Conservation (phyloP, 1,140 invertebrate species). For the Glossosoma conforme region DNA sequence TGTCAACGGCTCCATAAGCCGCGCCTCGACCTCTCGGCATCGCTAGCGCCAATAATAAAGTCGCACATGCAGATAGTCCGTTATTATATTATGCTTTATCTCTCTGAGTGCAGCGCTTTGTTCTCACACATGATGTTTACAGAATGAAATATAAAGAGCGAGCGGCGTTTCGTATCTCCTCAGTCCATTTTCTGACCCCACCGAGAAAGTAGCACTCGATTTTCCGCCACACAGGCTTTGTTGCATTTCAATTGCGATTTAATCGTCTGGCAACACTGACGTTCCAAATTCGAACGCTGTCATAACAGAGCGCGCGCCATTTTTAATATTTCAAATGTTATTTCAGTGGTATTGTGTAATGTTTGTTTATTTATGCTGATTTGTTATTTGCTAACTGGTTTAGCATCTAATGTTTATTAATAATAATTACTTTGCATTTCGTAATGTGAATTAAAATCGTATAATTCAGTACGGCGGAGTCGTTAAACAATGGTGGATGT, state of each 20-base stretch:
- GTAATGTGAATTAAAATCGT: too few relatives aligned
- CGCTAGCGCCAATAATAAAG: slow-evolving; percentile 2
- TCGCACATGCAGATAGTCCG: slow-evolving; percentile 17
- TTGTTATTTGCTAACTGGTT: too few relatives aligned
- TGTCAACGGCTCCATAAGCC: slow-evolving; percentile 5
- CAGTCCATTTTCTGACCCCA: slow-evolving; percentile 10
- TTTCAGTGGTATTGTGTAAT: neutral
- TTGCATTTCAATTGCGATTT: neutral
- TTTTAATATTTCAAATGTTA: neutral
- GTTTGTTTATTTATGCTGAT: neutral
- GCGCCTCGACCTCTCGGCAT: neutral
- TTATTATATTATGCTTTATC: slow-evolving; percentile 20
- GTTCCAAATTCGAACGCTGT: neutral
- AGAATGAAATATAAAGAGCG: slow-evolving; percentile 10
- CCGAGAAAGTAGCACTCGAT: neutral
- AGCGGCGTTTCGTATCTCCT: slow-evolving; percentile 2
- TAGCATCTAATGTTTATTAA: too few relatives aligned
- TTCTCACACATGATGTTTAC: slow-evolving; percentile 1
- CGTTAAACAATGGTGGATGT: too few relatives aligned
- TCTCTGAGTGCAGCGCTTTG: slow-evolving; percentile 9
- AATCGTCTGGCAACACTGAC: neutral
- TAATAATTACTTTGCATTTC: too few relatives aligned
- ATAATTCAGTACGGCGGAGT: too few relatives aligned
- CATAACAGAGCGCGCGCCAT: neutral
- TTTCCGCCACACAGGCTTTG: neutral